Percentiles rank a stretch among this genome's conserved stretches.
phyloP scores from a whole-genome alignment of 2,797 vertebrate genomes.

The Falco novaeseelandiae region DNA sequence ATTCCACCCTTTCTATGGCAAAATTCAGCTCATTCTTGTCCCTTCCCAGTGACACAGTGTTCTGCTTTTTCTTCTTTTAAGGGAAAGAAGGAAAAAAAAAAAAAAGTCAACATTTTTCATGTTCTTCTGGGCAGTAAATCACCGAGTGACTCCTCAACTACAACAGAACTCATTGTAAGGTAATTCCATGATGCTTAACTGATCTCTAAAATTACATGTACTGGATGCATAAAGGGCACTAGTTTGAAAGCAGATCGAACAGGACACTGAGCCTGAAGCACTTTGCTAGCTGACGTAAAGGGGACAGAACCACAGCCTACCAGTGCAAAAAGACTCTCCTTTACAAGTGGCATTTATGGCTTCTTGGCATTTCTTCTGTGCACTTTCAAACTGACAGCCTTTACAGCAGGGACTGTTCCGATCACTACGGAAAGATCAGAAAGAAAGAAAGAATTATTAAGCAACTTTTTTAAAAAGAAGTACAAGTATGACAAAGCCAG shows the following conservation, averaged over 20 bases:
- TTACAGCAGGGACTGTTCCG: constrained; percentile 95
- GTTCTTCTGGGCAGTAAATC: not conserved
- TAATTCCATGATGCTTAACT: not conserved
- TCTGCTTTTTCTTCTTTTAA: not conserved
- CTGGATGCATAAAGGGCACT: not conserved
- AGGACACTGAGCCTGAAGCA: not conserved
- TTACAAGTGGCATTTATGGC: constrained; percentile 95
- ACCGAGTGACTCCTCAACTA: not conserved
- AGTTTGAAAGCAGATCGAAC: not conserved
- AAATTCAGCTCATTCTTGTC: not conserved
- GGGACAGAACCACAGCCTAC: constrained; percentile 70
- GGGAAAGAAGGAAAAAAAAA: not conserved
- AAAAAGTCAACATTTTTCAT: not conserved
- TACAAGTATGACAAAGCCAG: not conserved
- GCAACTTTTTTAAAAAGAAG: not conserved
- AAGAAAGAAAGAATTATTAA: not conserved
- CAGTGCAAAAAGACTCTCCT: constrained; percentile 91
- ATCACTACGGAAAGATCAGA: constrained; percentile 80
- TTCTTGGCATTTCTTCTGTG: constrained; percentile 91
- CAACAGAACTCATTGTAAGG: not conserved
- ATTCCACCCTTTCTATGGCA: not conserved
- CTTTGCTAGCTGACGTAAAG: not conserved
- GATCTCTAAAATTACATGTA: not conserved
- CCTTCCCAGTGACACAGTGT: not conserved
- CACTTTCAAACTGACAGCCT: constrained; percentile 85